These are phyloP conservation scores for Artibeus lituratus DNA, from an alignment of 2,797 vertebrate species.

Conservation along the genomic window DNA sequence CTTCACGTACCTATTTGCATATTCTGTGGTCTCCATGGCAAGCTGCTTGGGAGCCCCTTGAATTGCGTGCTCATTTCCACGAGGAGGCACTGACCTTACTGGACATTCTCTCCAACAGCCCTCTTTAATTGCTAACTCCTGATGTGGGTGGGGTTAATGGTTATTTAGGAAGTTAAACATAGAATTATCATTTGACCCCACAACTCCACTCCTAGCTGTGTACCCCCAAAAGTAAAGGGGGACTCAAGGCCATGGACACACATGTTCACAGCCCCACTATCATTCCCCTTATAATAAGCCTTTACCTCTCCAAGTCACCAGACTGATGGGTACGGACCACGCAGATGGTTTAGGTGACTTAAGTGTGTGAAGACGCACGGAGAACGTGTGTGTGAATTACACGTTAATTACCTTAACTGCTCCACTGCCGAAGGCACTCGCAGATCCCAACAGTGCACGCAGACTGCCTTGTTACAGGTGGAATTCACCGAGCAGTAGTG, in stretches of 20 bases:
- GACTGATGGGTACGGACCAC: not conserved
- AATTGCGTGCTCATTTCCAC: not conserved
- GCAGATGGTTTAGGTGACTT: not conserved
- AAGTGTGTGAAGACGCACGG: not conserved
- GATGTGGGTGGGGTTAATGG: not conserved
- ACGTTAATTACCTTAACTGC: not conserved
- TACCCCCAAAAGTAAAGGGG: not conserved
- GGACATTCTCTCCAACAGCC: not conserved
- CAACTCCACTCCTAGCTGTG: not conserved
- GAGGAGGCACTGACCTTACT: not conserved
- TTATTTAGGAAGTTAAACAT: not conserved
- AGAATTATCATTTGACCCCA: not conserved
- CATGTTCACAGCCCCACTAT: not conserved
- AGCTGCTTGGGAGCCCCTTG: too few species aligned
- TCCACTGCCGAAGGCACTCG: not conserved
- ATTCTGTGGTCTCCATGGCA: not conserved
- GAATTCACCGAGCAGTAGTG: too few species aligned
- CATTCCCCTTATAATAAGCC: not conserved
- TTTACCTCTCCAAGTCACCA: not conserved
- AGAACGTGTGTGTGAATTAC: not conserved
- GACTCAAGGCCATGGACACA: not conserved
- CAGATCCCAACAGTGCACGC: not conserved
- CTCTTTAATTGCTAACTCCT: not conserved
- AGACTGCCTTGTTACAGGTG: not conserved
- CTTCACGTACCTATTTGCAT: accelerated